phyloP scores from a whole-genome alignment of 2,797 vertebrate species.

The Limnodromus scolopaceus region DNA sequence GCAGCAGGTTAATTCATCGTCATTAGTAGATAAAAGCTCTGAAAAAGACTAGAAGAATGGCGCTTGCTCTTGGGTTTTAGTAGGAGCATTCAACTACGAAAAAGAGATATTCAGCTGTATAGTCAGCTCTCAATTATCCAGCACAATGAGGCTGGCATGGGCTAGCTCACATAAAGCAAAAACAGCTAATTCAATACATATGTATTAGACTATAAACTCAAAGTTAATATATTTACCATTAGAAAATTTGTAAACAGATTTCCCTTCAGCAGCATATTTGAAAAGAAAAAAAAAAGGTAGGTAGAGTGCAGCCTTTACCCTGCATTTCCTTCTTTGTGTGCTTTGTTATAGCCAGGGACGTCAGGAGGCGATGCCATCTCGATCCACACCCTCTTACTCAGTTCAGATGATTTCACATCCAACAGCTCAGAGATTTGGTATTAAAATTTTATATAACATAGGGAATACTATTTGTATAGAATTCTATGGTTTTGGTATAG shows the following conservation, averaged over 20 bases:
- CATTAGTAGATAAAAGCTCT: slow-evolving; percentile 22
- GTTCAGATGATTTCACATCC: background rate
- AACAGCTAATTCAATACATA: background rate
- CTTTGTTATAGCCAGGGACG: background rate
- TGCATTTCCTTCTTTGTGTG: accelerated
- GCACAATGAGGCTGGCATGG: slow-evolving; percentile 10
- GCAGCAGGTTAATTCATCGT: slow-evolving; percentile 14
- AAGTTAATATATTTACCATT: background rate
- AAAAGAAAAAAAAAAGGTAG: background rate
- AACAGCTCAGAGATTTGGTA: background rate
- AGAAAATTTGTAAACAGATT: background rate
- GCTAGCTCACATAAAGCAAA: background rate
- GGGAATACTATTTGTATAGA: background rate
- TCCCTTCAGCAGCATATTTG: background rate
- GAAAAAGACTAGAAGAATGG: slow-evolving; percentile 2
- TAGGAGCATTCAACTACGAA: background rate
- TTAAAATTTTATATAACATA: accelerated
- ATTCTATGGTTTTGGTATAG: background rate
- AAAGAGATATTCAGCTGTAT: slow-evolving; percentile 3
- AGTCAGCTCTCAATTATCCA: slow-evolving; percentile 6
- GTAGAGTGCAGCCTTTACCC: background rate
- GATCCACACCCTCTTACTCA: background rate
- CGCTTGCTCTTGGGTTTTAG: background rate
- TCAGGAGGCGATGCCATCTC: background rate
- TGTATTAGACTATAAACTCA: background rate